These are phyloP conservation scores for Diloba caeruleocephala DNA, from an alignment of 2,888 invertebrate species.

Conservation along the genomic window DNA sequence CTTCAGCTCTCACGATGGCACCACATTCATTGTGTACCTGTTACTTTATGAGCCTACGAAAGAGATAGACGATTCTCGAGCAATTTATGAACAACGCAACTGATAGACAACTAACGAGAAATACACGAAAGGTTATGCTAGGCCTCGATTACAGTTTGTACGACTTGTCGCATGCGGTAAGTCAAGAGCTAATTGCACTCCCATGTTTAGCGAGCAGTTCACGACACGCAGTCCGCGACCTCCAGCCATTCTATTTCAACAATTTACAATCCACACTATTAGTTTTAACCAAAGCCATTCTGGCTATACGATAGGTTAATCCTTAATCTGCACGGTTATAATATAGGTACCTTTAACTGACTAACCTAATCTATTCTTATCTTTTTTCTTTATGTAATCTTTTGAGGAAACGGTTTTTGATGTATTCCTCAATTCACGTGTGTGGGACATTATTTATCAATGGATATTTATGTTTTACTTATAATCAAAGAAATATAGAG, in stretches of 20 bases:
- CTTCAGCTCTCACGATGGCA: constrained; percentile 23
- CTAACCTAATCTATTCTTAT: constrained; percentile 32
- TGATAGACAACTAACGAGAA: neutral
- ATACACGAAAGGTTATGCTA: neutral
- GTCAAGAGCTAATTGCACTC: constrained; percentile 1
- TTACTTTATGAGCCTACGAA: constrained; percentile 11
- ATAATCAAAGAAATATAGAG: constrained; percentile 10
- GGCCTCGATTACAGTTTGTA: constrained; percentile 1
- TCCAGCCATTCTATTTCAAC: constrained; percentile 33
- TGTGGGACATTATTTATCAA: constrained; percentile 7
- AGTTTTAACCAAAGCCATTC: constrained; percentile 13
- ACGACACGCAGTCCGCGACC: constrained; percentile 30
- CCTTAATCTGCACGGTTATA: too few relatives aligned
- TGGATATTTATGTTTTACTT: constrained; percentile 15
- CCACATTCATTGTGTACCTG: constrained; percentile 16
- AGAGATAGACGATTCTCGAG: neutral
- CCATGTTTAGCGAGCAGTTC: constrained; percentile 18
- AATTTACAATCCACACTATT: constrained; percentile 24
- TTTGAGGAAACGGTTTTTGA: constrained; percentile 27
- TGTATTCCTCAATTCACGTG: constrained; percentile 11
- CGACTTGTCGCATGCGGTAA: constrained; percentile 12
- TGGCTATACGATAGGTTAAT: constrained; percentile 10
- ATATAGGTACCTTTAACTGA: too few relatives aligned
- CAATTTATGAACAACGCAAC: neutral
- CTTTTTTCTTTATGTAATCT: constrained; percentile 23